A percentile compares a stretch with the other conserved stretches of the same genome.
These are phyloP conservation scores for Cerastis rubricosa DNA, from an alignment of 2,888 invertebrate genomes.

Conservation along the genomic window DNA sequence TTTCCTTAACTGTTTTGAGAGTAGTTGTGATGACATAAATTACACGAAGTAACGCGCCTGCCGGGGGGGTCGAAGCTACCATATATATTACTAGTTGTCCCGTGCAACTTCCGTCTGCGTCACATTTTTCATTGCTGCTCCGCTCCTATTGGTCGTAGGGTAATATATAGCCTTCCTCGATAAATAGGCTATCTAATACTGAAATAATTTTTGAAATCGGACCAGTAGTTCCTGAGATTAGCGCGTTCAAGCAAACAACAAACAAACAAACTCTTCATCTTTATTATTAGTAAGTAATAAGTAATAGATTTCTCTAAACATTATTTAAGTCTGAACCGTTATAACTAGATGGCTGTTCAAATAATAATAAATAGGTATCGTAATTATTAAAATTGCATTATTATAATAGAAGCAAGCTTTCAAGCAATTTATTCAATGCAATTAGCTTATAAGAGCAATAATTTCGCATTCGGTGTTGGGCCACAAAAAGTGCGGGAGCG, in stretches of 20 bases:
- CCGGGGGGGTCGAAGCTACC: not conserved
- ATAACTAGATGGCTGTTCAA: not conserved
- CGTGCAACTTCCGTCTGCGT: too few species aligned
- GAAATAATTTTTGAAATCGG: too few species aligned
- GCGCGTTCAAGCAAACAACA: too few species aligned
- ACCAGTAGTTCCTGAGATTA: too few species aligned
- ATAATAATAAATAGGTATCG: constrained; percentile 40
- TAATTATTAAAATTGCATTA: constrained; percentile 50
- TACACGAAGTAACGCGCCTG: not conserved
- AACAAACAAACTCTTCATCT: too few species aligned
- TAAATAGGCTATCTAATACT: too few species aligned
- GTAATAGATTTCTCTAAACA: too few species aligned
- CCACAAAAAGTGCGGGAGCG: constrained; percentile 54
- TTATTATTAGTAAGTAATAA: too few species aligned
- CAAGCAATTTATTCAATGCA: constrained; percentile 20
- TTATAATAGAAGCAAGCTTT: constrained; percentile 23
- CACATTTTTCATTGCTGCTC: too few species aligned
- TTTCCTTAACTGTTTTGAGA: not conserved
- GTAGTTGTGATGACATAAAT: not conserved
- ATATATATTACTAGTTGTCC: too few species aligned
- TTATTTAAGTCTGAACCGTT: not conserved
- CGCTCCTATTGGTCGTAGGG: too few species aligned
- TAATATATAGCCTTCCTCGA: too few species aligned
- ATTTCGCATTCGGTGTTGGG: constrained; percentile 32
- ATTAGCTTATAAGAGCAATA: constrained; percentile 42